Percentiles rank a stretch among this genome's conserved stretches.
Evolutionary conservation across 2,888 invertebrate species (phyloP).

Genomic region (Coecobrya sp.): DNA sequence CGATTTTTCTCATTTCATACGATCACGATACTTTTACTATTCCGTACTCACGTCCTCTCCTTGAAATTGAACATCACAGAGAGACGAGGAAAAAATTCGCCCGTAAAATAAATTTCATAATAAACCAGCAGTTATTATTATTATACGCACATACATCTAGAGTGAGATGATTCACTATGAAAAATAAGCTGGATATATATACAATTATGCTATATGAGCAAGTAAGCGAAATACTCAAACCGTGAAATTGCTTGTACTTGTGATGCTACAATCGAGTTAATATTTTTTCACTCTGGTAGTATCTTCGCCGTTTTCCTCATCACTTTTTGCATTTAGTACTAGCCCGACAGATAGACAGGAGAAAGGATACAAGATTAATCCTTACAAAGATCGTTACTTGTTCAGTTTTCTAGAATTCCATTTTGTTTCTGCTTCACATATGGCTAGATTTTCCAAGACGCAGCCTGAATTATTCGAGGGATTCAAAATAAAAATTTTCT

Average conservation of each 20-base stretch:
- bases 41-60: constrained; percentile 32
- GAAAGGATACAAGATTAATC: constrained; percentile 75
- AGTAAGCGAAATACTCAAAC: constrained; percentile 69
- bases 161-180: background rate
- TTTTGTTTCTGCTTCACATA: constrained; percentile 9
- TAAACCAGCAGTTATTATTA: constrained; percentile 60
- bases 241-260: constrained; percentile 76
- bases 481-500: constrained; percentile 77
- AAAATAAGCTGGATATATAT: background rate
- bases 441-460: constrained; percentile 24
- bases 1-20: constrained; percentile 75
- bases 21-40: constrained; percentile 56
- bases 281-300: constrained; percentile 49
- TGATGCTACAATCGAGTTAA: constrained; percentile 46
- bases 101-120: constrained; percentile 76
- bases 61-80: constrained; percentile 61
- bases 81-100: constrained; percentile 40
- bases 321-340: constrained; percentile 60
- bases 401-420: constrained; percentile 29
- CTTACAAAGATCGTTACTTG: constrained; percentile 52
- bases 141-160: constrained; percentile 1
- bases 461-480: constrained; percentile 57
- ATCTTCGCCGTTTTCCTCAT: constrained; percentile 49
- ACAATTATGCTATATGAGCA: background rate
- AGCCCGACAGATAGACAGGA: constrained; percentile 51